A percentile compares a stretch with the other conserved stretches of the same genome.
Evolutionary conservation across 1,140 invertebrate species (phyloP).

Genomic region (Pogonognathellus flavescens): DNA sequence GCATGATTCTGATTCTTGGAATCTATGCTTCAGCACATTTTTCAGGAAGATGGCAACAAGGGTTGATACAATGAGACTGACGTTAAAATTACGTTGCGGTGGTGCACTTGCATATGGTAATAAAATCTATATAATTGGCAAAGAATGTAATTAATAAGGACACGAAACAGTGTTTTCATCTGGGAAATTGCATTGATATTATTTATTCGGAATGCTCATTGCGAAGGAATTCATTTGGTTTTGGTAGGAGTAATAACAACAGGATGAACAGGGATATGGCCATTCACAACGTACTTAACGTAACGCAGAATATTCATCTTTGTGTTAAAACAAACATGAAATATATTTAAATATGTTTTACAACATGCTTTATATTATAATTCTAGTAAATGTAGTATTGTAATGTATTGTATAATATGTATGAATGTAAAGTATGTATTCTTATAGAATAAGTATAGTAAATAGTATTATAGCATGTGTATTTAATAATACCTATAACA

Average conservation of each 20-base stretch:
- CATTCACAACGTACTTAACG: slow-evolving; percentile 33
- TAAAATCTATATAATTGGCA: too few relatives aligned
- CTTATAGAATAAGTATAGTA: slow-evolving; percentile 36
- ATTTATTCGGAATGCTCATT: slow-evolving; percentile 58
- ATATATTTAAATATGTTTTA: slow-evolving; percentile 33
- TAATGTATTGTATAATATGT: neutral
- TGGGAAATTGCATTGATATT: slow-evolving; percentile 57
- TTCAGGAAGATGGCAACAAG: too few relatives aligned
- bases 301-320: slow-evolving; percentile 18
- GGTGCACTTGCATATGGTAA: too few relatives aligned
- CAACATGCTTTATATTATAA: slow-evolving; percentile 3
- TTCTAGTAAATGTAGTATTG: neutral
- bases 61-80: too few relatives aligned
- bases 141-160: neutral
- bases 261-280: slow-evolving; percentile 44
- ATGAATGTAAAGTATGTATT: slow-evolving; percentile 16
- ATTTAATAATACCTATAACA: slow-evolving; percentile 30
- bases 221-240: slow-evolving; percentile 54
- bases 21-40: too few relatives aligned
- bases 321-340: slow-evolving; percentile 14
- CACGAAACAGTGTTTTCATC: neutral
- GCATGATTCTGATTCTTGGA: too few relatives aligned
- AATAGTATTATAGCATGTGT: slow-evolving; percentile 31
- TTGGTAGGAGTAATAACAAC: slow-evolving; percentile 25
- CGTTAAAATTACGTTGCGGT: too few relatives aligned